Evolutionary conservation across 1,140 invertebrate genomes (phyloP), one percentile per base, ranked within the genome.

Genomic region (Pseudomyrmex dendroicus): DNA sequence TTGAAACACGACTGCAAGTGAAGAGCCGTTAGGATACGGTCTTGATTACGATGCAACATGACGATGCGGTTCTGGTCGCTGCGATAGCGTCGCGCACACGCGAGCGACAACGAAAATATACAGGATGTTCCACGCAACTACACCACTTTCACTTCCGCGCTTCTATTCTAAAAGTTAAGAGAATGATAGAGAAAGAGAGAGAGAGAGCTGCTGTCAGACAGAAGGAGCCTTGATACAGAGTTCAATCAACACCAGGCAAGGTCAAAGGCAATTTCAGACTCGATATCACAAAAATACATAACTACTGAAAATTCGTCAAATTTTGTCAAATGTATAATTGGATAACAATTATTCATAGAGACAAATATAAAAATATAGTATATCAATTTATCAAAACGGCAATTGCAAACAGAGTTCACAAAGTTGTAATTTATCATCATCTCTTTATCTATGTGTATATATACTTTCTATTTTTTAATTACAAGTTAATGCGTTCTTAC

Each of bases 51-150:
- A 50, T 17, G 73, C 9, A 46, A 15, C 25, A 12, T 77, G 74
- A 77, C 63, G 50, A 67, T 67, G 74, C 63, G 35, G 2, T 77
- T 77, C 62, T 77, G 13, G 2, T 15, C 35, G 35, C 5, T n/a
- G 62, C 73, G 50, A 77, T 77, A 77, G n/a, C 48, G 63, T 68
- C n/a, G 59, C 46, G 50, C 73, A 0, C 35, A 4, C 5, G 7
- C 57, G 15, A 57, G 20, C 48, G 22, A 76, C 46, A 66, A 66
- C 9, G 13, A 17, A 62, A 64, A 66, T 44, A 46, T 4, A 77
- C 25, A 77, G 50, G 48, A 35, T 77, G 74, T 77, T 4, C 17
- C 9, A 56, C 9, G 46, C 2, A 67, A 77, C 12, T 67, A 77
- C 22, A n/a, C 2, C 48, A 54, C 50, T 67, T 67, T 77, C 50